phyloP scores from a whole-genome alignment of 2,797 vertebrate genomes.

The Limosa lapponica region DNA sequence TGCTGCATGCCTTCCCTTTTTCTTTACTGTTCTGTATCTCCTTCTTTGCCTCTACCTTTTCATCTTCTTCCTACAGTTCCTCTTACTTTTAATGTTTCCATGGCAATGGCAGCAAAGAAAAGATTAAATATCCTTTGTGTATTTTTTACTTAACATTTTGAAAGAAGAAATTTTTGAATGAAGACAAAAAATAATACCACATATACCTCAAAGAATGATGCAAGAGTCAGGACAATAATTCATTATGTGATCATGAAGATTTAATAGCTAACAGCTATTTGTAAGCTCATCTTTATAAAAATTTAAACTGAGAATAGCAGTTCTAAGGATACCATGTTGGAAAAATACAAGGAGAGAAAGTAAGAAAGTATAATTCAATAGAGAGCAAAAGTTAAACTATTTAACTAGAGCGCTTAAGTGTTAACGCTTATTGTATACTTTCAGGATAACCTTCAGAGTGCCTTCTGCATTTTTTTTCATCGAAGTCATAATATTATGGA shows the following conservation, averaged over 20 bases:
- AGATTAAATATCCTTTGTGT: constrained; percentile 15
- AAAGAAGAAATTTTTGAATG: background rate
- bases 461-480: background rate
- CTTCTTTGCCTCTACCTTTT: constrained; percentile 25
- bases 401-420: background rate
- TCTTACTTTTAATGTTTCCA: constrained; percentile 57
- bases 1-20: background rate
- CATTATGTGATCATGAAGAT: background rate
- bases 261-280: constrained; percentile 41
- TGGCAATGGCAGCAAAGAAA: constrained; percentile 51
- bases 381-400: background rate
- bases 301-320: background rate
- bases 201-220: background rate
- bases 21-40: background rate
- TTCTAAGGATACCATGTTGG: background rate
- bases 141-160: constrained; percentile 1
- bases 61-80: constrained; percentile 32
- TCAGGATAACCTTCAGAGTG: background rate
- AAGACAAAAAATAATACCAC: background rate
- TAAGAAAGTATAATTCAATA: background rate
- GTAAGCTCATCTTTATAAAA: background rate
- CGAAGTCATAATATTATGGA: background rate
- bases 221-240: background rate
- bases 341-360: background rate
- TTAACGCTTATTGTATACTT: background rate